Evolutionary conservation across 2,888 invertebrate genomes (phyloP), one percentile per base, ranked within the genome.

Genomic region (Malthinus seriepunctatus): DNA sequence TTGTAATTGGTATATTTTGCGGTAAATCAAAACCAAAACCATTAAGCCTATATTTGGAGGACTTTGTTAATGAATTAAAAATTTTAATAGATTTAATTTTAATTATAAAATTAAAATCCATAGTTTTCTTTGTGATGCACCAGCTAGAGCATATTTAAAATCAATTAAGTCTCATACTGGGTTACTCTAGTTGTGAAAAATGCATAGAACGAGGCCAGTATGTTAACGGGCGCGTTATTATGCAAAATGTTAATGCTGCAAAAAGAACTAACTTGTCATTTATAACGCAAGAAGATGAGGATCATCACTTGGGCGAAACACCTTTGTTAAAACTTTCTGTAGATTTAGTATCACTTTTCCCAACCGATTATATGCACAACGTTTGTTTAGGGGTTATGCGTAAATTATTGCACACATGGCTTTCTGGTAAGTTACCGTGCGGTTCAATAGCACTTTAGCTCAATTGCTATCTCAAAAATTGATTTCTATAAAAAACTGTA

Each of bases 111-210:
- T 53, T n/a, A 8, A 10, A 12, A 31, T 53, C 11, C 37, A 31
- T 34, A 35, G 33, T 37, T 53, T 35, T 23, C 9, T 53, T 6
- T 45, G 52, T 45, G 55, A 59, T 34, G 51, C 47, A 7, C 53
- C 53, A 14, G 58, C 58, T 11, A 32, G 59, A n/a, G 50, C 59
- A 10, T 55, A 46, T 44, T 33, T 59, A 35, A 59, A 59, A 42
- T 59, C 49, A 38, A 32, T 49, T 11, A 60, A 60, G 32, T 33
- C 32, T 8, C 60, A 60, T 55, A 15, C n/a, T 10, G n/a, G 58
- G 58, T 7, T 58, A 54, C 38, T 49, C 23, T 8, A 15, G 49
- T n/a, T 58, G 58, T 45, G 58, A 59, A 9, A 59, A 55, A 32
- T 59, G 59, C 51, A 38, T 39, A 10, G 46, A 51, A 35, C 12